phyloP scores from a whole-genome alignment of 1,140 invertebrate species.

The Magallana angulata region DNA sequence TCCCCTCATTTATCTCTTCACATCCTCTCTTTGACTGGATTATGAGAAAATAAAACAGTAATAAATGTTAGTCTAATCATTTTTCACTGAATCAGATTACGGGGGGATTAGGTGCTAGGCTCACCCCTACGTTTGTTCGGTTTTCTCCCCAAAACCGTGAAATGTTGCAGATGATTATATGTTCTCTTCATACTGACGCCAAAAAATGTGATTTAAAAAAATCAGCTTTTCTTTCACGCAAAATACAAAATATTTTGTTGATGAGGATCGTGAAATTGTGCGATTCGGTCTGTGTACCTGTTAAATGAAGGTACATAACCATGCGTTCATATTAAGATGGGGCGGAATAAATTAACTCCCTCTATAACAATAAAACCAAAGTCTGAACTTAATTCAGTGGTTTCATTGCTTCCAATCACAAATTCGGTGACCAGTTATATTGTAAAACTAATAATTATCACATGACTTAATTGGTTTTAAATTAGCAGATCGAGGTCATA shows the following conservation, averaged over 20 bases:
- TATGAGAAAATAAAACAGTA: constrained; percentile 36
- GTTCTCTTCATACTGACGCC: constrained; percentile 7
- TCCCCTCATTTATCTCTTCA: background rate
- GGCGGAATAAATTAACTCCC: constrained; percentile 21
- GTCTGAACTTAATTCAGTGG: background rate
- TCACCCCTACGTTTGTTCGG: background rate
- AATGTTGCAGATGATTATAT: constrained; percentile 36
- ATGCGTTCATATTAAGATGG: background rate
- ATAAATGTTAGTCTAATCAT: constrained; percentile 34
- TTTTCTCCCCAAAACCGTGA: constrained; percentile 6
- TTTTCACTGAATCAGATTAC: constrained; percentile 28
- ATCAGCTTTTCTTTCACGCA: constrained; percentile 4
- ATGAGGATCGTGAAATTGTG: background rate
- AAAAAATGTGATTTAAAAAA: constrained; percentile 3
- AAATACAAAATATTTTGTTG: background rate
- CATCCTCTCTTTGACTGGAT: constrained; percentile 8
- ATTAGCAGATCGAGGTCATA: background rate
- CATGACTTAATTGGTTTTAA: constrained; percentile 6
- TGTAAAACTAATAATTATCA: constrained; percentile 19
- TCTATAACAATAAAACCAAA: background rate
- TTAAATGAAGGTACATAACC: background rate
- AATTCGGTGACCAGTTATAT: constrained; percentile 12
- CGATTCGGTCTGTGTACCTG: background rate
- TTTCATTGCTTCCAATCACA: constrained; percentile 22
- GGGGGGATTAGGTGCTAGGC: background rate